These are phyloP conservation scores for Leucoptera coffeella DNA, from an alignment of 2,888 invertebrate species.

Conservation along the genomic window DNA sequence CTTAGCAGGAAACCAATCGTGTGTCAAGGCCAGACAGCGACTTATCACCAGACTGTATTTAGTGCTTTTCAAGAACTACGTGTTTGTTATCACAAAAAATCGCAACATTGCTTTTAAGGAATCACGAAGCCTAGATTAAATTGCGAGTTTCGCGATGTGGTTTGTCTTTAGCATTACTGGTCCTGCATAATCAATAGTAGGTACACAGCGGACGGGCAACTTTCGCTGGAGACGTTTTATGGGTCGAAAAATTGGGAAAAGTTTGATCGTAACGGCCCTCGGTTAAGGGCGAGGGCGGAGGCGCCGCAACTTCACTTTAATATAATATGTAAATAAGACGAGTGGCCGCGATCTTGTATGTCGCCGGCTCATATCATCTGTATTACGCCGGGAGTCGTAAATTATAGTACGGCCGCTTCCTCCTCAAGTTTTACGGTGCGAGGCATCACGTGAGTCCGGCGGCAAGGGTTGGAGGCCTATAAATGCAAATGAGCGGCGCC, in stretches of 20 bases:
- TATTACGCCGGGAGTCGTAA: conserved; percentile 46
- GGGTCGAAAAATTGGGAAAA: conserved; percentile 52
- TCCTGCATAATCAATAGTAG: too few relatives aligned
- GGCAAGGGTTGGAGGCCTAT: conserved; percentile 50
- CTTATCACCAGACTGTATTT: too few relatives aligned
- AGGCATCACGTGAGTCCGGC: conserved; percentile 20
- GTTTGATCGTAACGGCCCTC: conserved; percentile 49
- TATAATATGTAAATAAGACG: conserved; percentile 53
- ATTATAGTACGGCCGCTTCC: conserved; percentile 35
- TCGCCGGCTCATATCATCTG: conserved; percentile 37
- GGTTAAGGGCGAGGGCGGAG: conserved; percentile 30
- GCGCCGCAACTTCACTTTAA: conserved; percentile 29
- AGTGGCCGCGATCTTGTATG: conserved; percentile 29
- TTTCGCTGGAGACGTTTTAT: conserved; percentile 47
- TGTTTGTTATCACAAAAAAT: too few relatives aligned
- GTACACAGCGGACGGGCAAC: conserved; percentile 39
- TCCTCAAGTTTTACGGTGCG: conserved; percentile 24
- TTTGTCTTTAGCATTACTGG: too few relatives aligned
- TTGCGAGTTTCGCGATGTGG: too few relatives aligned
- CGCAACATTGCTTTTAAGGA: too few relatives aligned
- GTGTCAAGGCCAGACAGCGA: conserved; percentile 5
- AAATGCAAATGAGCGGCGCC: conserved; percentile 48
- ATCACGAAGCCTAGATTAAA: too few relatives aligned
- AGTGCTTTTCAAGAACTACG: too few relatives aligned
- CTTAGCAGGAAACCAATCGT: conserved; percentile 5